Conservation (phyloP, 2,113 vertebrate species). For the Capreolus pygargus region DNA sequence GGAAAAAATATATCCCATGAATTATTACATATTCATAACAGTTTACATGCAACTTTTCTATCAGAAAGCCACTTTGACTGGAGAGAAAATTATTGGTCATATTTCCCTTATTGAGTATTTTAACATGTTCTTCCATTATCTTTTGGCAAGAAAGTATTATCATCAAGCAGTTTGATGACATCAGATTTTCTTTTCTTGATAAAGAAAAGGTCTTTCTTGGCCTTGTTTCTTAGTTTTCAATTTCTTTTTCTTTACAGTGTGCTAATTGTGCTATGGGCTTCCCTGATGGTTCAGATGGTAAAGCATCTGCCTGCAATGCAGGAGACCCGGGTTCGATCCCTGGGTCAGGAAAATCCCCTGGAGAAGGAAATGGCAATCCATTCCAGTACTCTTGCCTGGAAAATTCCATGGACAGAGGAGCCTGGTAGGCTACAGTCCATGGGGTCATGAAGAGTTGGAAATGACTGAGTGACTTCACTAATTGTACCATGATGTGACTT, state of each 20-base stretch:
- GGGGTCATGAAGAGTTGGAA: no score
- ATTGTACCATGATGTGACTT: not conserved
- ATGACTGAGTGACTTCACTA: no score
- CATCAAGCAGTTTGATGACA: not conserved
- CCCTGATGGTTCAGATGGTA: no score
- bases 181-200: not conserved
- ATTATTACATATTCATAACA: not conserved
- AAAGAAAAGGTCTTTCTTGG: not conserved
- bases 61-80: not conserved
- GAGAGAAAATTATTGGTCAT: not conserved
- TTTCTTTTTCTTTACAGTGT: not conserved
- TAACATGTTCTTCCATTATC: not conserved
- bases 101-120: not conserved
- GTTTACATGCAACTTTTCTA: not conserved
- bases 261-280: not conserved
- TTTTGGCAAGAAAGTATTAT: not conserved
- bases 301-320: no score
- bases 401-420: no score
- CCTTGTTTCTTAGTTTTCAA: not conserved
- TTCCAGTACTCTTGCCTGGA: no score
- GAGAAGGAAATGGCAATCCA: no score
- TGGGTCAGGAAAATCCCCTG: no score
- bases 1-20: not conserved
- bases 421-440: no score
- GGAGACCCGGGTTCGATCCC: no score